A percentile compares a stretch with the other conserved stretches of the same genome.
Conservation (phyloP, 2,113 vertebrate species). For the Sigmodon hispidus region DNA sequence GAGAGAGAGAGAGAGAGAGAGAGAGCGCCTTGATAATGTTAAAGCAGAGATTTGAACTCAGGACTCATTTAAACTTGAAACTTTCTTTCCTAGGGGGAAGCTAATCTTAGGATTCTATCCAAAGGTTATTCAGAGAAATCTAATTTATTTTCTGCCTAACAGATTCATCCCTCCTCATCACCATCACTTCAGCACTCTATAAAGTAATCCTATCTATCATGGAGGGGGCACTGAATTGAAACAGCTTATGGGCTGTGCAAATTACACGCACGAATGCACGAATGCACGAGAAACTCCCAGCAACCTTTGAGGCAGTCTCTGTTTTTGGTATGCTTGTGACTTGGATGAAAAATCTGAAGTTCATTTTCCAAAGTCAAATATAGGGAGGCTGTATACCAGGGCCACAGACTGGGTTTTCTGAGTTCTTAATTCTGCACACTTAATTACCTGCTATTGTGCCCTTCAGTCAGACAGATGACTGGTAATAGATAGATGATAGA, state of each 20-base stretch:
- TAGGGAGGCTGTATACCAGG: not conserved
- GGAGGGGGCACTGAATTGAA: not conserved
- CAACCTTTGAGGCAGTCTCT: not conserved
- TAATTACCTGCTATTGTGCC: not conserved
- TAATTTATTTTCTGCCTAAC: not conserved
- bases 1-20: no score
- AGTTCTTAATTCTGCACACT: not conserved
- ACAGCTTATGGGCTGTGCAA: rapidly evolving
- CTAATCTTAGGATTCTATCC: not conserved
- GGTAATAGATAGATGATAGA: not conserved
- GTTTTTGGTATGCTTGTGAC: rapidly evolving
- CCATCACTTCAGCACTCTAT: not conserved
- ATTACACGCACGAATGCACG: rapidly evolving
- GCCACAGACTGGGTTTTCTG: not conserved
- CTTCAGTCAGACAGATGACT: not conserved
- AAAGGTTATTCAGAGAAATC: not conserved
- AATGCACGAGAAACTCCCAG: not conserved
- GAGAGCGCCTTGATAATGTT: not conserved
- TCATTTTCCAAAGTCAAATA: not conserved
- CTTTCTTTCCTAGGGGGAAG: not conserved
- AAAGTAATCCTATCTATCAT: not conserved
- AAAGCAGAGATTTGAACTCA: slow-evolving; percentile 30
- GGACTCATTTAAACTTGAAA: not conserved
- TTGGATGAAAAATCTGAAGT: not conserved
- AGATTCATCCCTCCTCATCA: not conserved